Evolutionary conservation across 2,797 vertebrate species (phyloP), one percentile per base, ranked within the genome.

Genomic region (Leuciscus waleckii): DNA sequence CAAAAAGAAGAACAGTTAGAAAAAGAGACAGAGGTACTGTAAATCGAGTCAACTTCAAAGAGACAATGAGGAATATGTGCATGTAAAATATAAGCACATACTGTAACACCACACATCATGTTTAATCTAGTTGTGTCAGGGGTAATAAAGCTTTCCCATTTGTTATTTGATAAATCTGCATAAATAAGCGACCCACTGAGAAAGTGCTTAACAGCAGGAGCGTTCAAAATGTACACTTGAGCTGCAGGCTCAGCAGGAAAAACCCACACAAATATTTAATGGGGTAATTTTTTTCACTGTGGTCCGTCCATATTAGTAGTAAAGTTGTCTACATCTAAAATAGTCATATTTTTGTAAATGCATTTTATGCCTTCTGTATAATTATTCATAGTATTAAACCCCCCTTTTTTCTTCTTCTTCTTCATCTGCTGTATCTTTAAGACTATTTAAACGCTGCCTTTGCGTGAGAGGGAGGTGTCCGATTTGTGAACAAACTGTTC

Each of bases 141-240:
- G 58, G 7, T 67, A 74, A 86, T 78, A 71, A 11, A 67, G 49
- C 61, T 39, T 51, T 69, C 70, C 17, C 63, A 69, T 70, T 84
- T 77, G 58, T 80, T 73, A 89, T 74, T 16, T 17, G 71, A 68
- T 85, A 78, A 78, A 82, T 37, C 16, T 58, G 81, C 69, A 84
- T 84, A 65, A 68, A n/a, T n/a, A n/a, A 43, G 32, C 10, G 4
- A 29, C 41, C 46, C 19, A n/a, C 39, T 79, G 77, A 79, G 26
- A 37, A 32, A 75, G 7, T 67, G 54, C 61, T 77, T 63, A 79
- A 54, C 39, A 75, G 75, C 54, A 71, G 54, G 37, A 16, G 16
- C 58, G 43, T 81, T 80, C 29, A 81, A 26, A 29, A 32, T 69
- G 79, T 26, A 65, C 35, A 78, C 56, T 73, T 51, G 63, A 69